These are phyloP conservation scores for Dryobates pubescens DNA, from an alignment of 2,797 vertebrate species.

Conservation along the genomic window DNA sequence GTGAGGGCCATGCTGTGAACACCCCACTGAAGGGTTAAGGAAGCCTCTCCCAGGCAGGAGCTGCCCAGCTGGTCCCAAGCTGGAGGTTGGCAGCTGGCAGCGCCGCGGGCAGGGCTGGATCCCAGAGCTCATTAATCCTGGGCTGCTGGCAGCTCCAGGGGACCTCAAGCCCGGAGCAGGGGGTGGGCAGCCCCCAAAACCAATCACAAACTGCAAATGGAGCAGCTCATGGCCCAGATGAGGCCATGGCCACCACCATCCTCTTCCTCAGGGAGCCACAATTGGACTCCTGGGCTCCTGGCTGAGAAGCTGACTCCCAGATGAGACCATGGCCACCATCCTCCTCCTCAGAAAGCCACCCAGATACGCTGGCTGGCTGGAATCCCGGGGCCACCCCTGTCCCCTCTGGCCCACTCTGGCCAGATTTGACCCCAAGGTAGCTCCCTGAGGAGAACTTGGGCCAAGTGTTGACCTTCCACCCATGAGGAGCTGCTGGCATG, in stretches of 20 bases:
- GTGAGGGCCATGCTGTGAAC: no score
- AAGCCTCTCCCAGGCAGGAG: no score
- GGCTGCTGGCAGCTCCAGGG: no score
- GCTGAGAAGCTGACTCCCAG: not conserved
- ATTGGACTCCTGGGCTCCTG: not conserved
- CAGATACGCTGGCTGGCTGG: not conserved
- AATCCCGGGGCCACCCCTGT: not conserved
- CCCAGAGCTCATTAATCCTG: no score
- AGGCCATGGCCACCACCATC: not conserved
- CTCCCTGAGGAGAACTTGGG: not conserved
- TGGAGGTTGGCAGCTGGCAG: no score
- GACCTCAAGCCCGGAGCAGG: no score
- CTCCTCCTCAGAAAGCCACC: not conserved
- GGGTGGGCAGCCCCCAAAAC: no score
- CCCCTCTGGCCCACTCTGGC: not conserved
- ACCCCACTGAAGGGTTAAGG: no score
- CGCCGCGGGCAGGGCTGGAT: no score
- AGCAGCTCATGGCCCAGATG: no score
- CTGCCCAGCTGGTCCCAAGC: no score
- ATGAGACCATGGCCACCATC: not conserved
- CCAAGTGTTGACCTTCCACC: not conserved
- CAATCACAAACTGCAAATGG: no score
- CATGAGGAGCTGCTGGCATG: not conserved
- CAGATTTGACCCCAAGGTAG: not conserved
- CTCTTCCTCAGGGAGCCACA: not conserved